Evolutionary conservation across 2,888 invertebrate species (phyloP).

Genomic region (Parascotia fuliginaria): DNA sequence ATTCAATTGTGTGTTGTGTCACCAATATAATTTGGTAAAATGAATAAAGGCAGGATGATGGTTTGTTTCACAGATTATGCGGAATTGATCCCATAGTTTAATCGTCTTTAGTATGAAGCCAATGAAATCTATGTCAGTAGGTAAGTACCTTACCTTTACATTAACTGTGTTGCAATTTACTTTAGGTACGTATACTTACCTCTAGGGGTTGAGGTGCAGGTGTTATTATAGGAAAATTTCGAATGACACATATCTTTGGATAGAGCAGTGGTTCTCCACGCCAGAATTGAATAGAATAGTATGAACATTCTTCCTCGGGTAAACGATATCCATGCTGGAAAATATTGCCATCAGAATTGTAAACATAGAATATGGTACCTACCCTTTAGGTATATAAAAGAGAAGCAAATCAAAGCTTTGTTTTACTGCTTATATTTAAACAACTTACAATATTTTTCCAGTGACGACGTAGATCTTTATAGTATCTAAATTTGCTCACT

Average conservation of each 20-base stretch:
- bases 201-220: constrained; percentile 62
- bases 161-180: too few relatives aligned
- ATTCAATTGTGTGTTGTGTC: too few relatives aligned
- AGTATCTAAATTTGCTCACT: constrained; percentile 66
- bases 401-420: neutral
- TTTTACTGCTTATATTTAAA: neutral
- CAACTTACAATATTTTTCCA: constrained; percentile 83
- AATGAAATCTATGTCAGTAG: too few relatives aligned
- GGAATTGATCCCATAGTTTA: too few relatives aligned
- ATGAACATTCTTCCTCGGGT: constrained; percentile 65
- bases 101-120: too few relatives aligned
- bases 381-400: too few relatives aligned
- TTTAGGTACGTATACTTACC: too few relatives aligned
- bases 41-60: too few relatives aligned
- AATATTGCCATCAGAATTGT: neutral
- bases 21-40: too few relatives aligned
- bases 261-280: constrained; percentile 76
- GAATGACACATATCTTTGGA: constrained; percentile 66
- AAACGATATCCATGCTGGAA: constrained; percentile 80
- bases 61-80: too few relatives aligned
- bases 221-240: constrained; percentile 68
- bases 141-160: too few relatives aligned
- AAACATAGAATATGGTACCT: too few relatives aligned
- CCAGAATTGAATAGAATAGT: constrained; percentile 74
- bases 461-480: constrained; percentile 79